Base-by-base conservation (phyloP, 2,888 invertebrate genomes). In the Copidosoma aretas region DNA sequence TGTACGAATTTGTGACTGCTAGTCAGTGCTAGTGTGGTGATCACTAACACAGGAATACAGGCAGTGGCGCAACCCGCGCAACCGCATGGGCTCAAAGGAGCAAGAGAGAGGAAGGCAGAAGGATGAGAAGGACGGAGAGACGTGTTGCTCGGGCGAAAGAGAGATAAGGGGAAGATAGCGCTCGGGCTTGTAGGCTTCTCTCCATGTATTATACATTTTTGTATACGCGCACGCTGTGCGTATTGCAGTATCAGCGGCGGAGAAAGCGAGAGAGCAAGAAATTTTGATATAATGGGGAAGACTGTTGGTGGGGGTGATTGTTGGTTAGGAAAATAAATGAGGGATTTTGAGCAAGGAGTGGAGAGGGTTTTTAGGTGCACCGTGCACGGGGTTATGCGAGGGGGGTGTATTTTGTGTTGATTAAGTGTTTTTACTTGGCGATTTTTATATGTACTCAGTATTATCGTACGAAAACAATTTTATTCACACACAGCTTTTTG, bases 261-360 rank as follows among this genome's bases (percentile, higher is more conserved):
- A 17, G 61, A 46, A 14, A 51, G 60, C 53, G 63, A 60, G 60
- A 68, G 43, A 57, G 15, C 19, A 56, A 32, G 61, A 69, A 39
- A 32, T 41, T 54, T n/a, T 59, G 39, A 54, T 60, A 59, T 69
- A 65, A 69, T 62, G 65, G 59, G 62, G 24, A 51, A 53, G 64
- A 54, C 12, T 32, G 22, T 1, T 49, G 24, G 24, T 22, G 24
- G 64, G 57, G 68, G 49, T 15, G 32, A 39, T 60, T 15, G 2
- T 46, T 4, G 17, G 49, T 17, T 24, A 15, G 64, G 53, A 70
- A 62, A 69, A 60, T 69, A 62, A 61, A 59, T 61, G 60, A 41
- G 54, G 54, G 46, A 62, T 46, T 46, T 46, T 58, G 49, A 43
- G 22, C 39, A 19, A 52, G 17, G 24, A 25, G 12, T 46, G 25